These are phyloP conservation scores for Dysdera silvatica DNA, from an alignment of 1,140 invertebrate genomes.

Conservation along the genomic window DNA sequence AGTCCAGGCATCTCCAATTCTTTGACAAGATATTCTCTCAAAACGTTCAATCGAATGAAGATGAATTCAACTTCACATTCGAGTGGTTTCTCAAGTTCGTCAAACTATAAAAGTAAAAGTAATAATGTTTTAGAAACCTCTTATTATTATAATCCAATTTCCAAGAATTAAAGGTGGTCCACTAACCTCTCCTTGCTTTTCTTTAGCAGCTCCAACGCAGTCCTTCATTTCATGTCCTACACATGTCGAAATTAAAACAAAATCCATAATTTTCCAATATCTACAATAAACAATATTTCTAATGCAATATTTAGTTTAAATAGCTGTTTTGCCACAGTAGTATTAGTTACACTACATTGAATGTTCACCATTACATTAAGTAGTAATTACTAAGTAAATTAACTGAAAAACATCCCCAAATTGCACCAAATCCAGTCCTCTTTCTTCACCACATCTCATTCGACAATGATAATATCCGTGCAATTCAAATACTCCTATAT, in stretches of 20 bases:
- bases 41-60: constrained; percentile 81
- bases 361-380: too few species aligned
- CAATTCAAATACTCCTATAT: too few species aligned
- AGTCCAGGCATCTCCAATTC: constrained; percentile 88
- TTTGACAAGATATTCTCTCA: constrained; percentile 88
- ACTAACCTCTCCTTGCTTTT: constrained; percentile 40
- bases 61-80: constrained; percentile 71
- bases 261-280: not conserved
- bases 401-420: too few species aligned
- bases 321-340: too few species aligned
- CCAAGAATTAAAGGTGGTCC: not conserved
- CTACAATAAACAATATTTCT: too few species aligned
- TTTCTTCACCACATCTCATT: too few species aligned
- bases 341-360: too few species aligned
- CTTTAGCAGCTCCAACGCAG: constrained; percentile 56
- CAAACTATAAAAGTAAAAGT: constrained; percentile 33
- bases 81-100: constrained; percentile 52
- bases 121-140: not conserved
- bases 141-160: not conserved
- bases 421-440: too few species aligned
- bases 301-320: too few species aligned
- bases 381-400: too few species aligned
- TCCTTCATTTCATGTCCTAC: constrained; percentile 91
- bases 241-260: constrained; percentile 23
- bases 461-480: too few species aligned